phyloP scores from a whole-genome alignment of 64 coral and sea anemone genomes.

The Actinia tenebrosa region DNA sequence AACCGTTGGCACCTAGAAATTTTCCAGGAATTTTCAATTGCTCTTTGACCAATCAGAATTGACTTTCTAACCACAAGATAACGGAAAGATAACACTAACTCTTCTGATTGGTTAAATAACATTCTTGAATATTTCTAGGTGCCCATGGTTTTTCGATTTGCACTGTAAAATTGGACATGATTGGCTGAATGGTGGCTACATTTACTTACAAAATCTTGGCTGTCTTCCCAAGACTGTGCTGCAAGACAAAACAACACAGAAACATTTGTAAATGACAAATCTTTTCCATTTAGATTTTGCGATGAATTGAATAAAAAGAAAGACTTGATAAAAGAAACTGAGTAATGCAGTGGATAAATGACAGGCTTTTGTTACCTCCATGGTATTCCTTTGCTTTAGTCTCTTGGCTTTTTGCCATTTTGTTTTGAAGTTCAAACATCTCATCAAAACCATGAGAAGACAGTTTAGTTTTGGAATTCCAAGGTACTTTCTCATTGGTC shows the following conservation, averaged over 20 bases:
- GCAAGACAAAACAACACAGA: background rate
- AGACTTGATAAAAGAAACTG: too few relatives aligned
- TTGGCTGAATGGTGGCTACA: background rate
- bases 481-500: background rate
- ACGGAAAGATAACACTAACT: too few relatives aligned
- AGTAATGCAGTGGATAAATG: too few relatives aligned
- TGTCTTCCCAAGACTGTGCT: slow-evolving; percentile 8
- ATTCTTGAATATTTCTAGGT: too few relatives aligned
- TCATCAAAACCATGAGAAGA: slow-evolving; percentile 28
- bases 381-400: background rate
- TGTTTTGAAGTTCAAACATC: slow-evolving; percentile 16
- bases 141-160: background rate
- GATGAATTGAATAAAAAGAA: too few relatives aligned
- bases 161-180: background rate
- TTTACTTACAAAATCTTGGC: background rate
- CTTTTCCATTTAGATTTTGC: too few relatives aligned
- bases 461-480: slow-evolving; percentile 6
- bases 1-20: too few relatives aligned
- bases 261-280: background rate
- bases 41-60: too few relatives aligned
- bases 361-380: background rate
- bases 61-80: too few relatives aligned
- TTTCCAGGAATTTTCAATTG: too few relatives aligned
- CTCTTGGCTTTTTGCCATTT: background rate
- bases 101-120: too few relatives aligned